Evolutionary conservation across 2,113 vertebrate species (phyloP), one percentile per base, ranked within the genome.

Genomic region (Callocephalon fimbriatum): DNA sequence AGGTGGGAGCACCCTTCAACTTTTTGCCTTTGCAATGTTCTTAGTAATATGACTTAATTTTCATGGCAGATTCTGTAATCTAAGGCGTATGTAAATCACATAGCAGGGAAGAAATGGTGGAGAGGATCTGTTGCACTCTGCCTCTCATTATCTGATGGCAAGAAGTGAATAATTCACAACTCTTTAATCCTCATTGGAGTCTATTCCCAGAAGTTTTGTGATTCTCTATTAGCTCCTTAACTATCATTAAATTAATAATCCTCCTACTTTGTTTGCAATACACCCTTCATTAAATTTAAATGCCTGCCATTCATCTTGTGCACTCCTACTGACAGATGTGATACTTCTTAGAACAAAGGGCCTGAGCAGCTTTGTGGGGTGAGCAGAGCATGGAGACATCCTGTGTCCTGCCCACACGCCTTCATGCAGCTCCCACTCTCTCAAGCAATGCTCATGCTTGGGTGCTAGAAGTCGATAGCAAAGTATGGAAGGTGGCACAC

Each of bases 131-230:
- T 51, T 76, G 38, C 38, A 51, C 35, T 12, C 3, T 38, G 16
- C 38, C 65, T 79, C 40, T 77, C 65, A 10, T 67, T 58, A n/a
- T 80, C 72, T 82, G 76, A 53, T 31, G 47, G 72, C 53, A 85
- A 20, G 58, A 66, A 91, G 16, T 87, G 82, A 89, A 74, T 90
- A 82, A 93, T 91, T 97, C 71, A 86, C 73, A 78, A 68, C 27
- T 80, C 56, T 77, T 87, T 91, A 85, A 82, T 71, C 66, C 58
- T 85, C 37, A 38, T 53, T 1, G 3, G 56, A 83, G 15, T 15
- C 38, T 87, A 58, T 77, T 88, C 81, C 71, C 80, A 75, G 40
- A 76, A 79, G 58, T 27, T 86, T 88, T 75, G 63, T 86, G 25
- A 86, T 76, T 89, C 61, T 75, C 73, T 77, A 73, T 92, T 85